These are phyloP conservation scores for Lepilemur septentrionalis DNA, from an alignment of 2,797 vertebrate species.

Conservation along the genomic window DNA sequence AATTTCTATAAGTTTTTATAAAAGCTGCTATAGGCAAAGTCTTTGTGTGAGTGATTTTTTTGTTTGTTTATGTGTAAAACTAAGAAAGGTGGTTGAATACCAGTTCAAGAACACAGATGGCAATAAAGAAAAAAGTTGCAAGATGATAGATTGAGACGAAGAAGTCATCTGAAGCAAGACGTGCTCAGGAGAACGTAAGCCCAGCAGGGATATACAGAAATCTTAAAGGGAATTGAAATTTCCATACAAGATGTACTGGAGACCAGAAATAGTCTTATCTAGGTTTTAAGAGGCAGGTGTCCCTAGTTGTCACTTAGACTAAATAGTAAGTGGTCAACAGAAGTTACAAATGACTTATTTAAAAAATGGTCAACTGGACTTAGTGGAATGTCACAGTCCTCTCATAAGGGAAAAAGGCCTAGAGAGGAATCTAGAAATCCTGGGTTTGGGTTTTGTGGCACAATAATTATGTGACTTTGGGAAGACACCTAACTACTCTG, in stretches of 20 bases:
- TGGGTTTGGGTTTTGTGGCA: neutral
- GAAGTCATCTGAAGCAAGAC: neutral
- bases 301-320: neutral
- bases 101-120: neutral
- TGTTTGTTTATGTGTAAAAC: neutral
- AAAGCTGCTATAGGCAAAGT: neutral
- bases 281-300: neutral
- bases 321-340: neutral
- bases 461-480: neutral
- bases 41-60: neutral
- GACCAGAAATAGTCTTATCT: neutral
- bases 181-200: neutral
- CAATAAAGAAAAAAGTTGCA: neutral
- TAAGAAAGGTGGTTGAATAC: neutral
- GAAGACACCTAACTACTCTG: neutral
- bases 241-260: neutral
- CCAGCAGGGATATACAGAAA: neutral
- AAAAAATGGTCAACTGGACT: neutral
- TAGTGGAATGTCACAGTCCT: neutral
- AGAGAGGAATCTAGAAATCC: neutral
- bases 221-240: neutral
- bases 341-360: neutral
- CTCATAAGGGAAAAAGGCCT: neutral
- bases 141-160: neutral
- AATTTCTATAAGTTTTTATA: neutral